phyloP scores from a whole-genome alignment of 2,113 vertebrate species.

The Halcyon malimbica region DNA sequence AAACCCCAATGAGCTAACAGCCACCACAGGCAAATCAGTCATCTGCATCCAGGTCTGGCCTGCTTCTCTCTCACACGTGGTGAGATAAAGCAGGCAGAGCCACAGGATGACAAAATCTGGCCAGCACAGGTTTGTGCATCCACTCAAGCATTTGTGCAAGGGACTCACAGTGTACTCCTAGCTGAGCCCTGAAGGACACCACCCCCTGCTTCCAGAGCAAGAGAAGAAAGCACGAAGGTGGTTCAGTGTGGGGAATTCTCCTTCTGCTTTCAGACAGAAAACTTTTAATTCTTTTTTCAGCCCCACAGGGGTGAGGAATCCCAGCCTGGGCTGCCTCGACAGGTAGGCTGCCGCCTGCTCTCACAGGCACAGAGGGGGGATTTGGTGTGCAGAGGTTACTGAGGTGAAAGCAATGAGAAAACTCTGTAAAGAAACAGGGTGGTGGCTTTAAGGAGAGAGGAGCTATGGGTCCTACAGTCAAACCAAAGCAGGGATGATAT shows the following conservation, averaged over 20 bases:
- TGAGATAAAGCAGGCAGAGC: neutral
- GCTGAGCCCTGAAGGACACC: neutral
- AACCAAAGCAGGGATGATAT: neutral
- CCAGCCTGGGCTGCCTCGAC: neutral
- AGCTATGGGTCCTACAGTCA: neutral
- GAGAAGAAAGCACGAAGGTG: neutral
- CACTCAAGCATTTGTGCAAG: accelerated
- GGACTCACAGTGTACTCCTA: accelerated
- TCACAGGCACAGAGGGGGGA: neutral
- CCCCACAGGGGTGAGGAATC: neutral
- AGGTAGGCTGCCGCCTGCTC: neutral
- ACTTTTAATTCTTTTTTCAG: neutral
- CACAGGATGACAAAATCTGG: neutral
- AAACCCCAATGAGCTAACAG: neutral
- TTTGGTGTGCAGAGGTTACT: neutral
- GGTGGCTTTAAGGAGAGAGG: neutral
- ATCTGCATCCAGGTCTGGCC: neutral
- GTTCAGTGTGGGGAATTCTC: neutral
- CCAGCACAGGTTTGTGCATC: neutral
- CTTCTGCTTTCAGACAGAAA: neutral
- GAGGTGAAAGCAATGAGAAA: neutral
- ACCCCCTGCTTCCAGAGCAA: neutral
- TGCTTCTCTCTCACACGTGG: neutral
- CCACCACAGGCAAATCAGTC: neutral
- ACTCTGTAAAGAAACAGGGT: neutral